These are phyloP conservation scores for Oreocharis arfaki DNA, from an alignment of 2,113 vertebrate species.

Conservation along the genomic window DNA sequence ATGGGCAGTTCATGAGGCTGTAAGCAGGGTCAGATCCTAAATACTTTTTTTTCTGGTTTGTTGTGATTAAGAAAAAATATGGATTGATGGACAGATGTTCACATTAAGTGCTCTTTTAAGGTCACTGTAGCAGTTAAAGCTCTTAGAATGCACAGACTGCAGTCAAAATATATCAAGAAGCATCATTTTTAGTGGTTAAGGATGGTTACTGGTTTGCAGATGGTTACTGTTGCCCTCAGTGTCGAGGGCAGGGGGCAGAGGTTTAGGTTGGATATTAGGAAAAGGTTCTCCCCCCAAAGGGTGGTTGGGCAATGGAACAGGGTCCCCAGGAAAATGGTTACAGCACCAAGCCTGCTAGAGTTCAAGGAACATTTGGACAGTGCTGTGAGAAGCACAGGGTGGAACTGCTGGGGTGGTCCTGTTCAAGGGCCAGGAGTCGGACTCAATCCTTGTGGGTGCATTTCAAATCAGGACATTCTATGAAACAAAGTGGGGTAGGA, in stretches of 20 bases:
- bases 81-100: not conserved
- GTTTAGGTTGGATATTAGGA: not conserved
- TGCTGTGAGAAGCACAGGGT: too few species aligned
- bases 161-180: not conserved
- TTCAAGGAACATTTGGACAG: not conserved
- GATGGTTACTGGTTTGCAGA: fast-evolving
- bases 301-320: not conserved
- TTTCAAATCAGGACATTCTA: not conserved
- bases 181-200: not conserved
- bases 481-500: not conserved
- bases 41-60: not conserved
- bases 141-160: not conserved
- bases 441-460: fast-evolving
- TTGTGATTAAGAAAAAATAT: not conserved
- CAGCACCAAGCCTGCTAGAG: not conserved
- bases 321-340: not conserved
- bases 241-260: not conserved
- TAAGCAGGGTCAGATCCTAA: not conserved
- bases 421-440: not conserved
- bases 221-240: not conserved
- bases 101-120: not conserved
- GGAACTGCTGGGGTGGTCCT: not conserved
- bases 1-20: not conserved
- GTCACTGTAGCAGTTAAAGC: not conserved
- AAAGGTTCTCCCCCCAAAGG: not conserved